Base-by-base conservation (phyloP, 2,797 vertebrate species). In the Zalophus californianus region DNA sequence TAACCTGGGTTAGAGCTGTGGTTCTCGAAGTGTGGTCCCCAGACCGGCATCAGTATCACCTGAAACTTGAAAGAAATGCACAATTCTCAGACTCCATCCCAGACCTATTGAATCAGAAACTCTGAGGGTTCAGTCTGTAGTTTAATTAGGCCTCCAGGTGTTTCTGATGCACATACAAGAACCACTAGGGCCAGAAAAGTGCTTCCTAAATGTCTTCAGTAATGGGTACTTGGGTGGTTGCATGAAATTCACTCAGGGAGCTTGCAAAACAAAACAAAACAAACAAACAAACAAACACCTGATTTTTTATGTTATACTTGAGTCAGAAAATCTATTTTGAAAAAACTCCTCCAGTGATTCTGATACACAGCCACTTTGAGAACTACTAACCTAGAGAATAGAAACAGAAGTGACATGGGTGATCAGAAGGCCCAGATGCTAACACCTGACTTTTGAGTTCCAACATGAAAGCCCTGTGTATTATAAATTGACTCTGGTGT, bases 281-380 rank as follows among this genome's bases (percentile, higher is more conserved):
- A 66, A 64, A 8, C 0, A 66, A 21, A 21, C n/a, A 54, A 70
- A 66, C 66, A 88, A 44, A 44, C 0, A 8, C 41, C 3, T 70
- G 23, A 50, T 14, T 80, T 38, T 27, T 86, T 89, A 91, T 68
- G 44, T 85, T 23, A 54, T 35, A 23, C 1, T 38, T 82, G 52
- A 38, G 32, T 85, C 44, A 88, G 41, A 88, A 90, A 90, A 80
- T 96, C 54, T 75, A 77, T 62, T 90, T 96, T 96, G 68, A 80
- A 52, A 29, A 41, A 54, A 66, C 10, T 41, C 18, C 38, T 68
- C 35, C 73, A 2, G 4, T 91, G 72, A 78, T 92, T 82, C 50
- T 58, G 75, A 79, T 29, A 58, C 4, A 66, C 5, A 93, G 68
- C 16, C n/a, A 29, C 25, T 84, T 72, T 16, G 56, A 70, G 27